phyloP scores from a whole-genome alignment of 2,797 vertebrate species.

The Cynodonichthys magdalenae region DNA sequence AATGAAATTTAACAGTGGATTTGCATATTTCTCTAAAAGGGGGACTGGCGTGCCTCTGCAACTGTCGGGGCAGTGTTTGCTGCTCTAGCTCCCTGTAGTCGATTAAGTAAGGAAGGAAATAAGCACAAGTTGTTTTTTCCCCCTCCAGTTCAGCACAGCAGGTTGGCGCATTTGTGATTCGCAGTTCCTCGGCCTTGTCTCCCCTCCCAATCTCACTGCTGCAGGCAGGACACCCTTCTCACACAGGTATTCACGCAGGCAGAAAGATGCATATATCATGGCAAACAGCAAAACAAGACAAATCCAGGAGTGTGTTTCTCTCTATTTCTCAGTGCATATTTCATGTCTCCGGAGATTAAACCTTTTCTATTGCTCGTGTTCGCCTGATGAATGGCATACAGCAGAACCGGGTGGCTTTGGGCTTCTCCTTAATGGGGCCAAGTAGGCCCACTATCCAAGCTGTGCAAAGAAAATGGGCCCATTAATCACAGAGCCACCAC shows the following conservation, averaged over 20 bases:
- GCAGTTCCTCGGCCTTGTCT: slow-evolving; percentile 9
- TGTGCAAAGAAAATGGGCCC: slow-evolving; percentile 72
- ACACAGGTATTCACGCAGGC: slow-evolving; percentile 19
- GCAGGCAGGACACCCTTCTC: slow-evolving; percentile 11
- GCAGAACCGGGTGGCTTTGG: slow-evolving; percentile 64
- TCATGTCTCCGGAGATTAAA: slow-evolving; percentile 31
- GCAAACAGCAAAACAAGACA: slow-evolving; percentile 8
- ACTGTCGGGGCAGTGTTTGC: slow-evolving; percentile 55
- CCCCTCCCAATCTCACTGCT: slow-evolving; percentile 7
- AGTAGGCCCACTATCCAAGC: slow-evolving; percentile 73
- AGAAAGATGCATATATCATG: slow-evolving; percentile 25
- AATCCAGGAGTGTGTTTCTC: slow-evolving; percentile 19
- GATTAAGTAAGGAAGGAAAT: slow-evolving; percentile 47
- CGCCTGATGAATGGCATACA: slow-evolving; percentile 64
- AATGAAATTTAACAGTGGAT: slow-evolving; percentile 92
- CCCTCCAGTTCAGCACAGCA: slow-evolving; percentile 35
- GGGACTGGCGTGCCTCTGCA: slow-evolving; percentile 64
- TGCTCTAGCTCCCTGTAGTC: slow-evolving; percentile 38
- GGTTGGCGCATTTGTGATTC: slow-evolving; percentile 43
- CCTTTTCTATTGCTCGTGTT: slow-evolving; percentile 54
- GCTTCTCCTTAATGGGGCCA: slow-evolving; percentile 76
- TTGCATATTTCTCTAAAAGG: slow-evolving; percentile 87
- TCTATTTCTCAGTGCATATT: slow-evolving; percentile 26
- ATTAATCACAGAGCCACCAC: slow-evolving; percentile 75
- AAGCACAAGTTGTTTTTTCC: slow-evolving; percentile 14